Evolutionary conservation across 2,113 vertebrate genomes (phyloP), one percentile per base, ranked within the genome.

Genomic region (zebrafish (Danio rerio)): DNA sequence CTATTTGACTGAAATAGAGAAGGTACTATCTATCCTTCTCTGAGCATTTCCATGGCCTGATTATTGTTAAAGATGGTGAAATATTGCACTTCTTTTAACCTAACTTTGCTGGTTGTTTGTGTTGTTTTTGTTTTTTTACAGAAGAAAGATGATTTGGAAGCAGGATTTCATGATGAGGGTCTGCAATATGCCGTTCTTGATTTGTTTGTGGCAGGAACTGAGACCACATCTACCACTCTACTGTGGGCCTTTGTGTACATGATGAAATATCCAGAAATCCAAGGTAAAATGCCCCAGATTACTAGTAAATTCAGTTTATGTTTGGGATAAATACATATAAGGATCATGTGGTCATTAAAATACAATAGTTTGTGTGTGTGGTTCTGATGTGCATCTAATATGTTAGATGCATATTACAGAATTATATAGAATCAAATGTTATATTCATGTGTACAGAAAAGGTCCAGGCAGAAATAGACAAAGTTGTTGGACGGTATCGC

Each of bases 1-100:
- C 81, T 96, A 92, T 80, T 89, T 96, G 45, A 90, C 78, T 1
- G 93, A 96, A 89, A 94, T 95, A 6, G 68, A 91, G 75, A 94
- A 88, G 93, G 95, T 95, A 66, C 71, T 0, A 52, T 4, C 71
- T 0, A 52, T 4, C 15, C 6, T 53, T 63, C 13, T 63, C 7
- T 15, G 31, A 31, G 31, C 31, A 31, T 31, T 31, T 31, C 1
- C 3, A 31, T 31, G 31, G 31, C 31, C 31, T 31, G 31, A 31
- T 31, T 31, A 31, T 43, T 66, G 40, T 4, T 45, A n/a, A 66
- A 45, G 5, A 5, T 16, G 2, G 5, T 43, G 8, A n/a, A 66
- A 66, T 45, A 66, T 66, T 66, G 8, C 40, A 65, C 15, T n/a
- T n/a, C n/a, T n/a, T n/a, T n/a, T n/a, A n/a, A n/a, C n/a, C n/a